Evolutionary conservation across 2,113 vertebrate genomes (phyloP).

Genomic region (Cololabis saira): DNA sequence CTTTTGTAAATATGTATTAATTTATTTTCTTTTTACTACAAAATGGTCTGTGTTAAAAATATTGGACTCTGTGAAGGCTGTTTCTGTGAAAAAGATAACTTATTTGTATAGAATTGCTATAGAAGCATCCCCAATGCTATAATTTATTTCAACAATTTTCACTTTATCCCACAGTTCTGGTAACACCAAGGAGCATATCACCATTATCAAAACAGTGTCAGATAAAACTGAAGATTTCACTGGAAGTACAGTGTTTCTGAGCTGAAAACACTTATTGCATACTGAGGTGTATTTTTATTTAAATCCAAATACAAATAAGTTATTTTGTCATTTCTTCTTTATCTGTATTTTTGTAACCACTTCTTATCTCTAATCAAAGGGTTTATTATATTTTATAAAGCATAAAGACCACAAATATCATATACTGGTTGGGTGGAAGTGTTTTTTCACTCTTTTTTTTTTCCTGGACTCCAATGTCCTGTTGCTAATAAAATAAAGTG

Average conservation of each 20-base stretch:
- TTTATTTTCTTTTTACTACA: conserved; percentile 69
- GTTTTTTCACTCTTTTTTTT: neutral
- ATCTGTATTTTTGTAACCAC: too few relatives aligned
- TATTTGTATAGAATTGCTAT: conserved; percentile 70
- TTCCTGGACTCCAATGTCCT: conserved; percentile 26
- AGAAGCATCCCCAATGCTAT: conserved; percentile 56
- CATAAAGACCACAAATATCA: too few relatives aligned
- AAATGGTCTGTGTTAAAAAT: conserved; percentile 44
- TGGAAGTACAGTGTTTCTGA: neutral
- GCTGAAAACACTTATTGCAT: neutral
- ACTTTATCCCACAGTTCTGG: conserved; percentile 35
- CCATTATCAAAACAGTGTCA: conserved; percentile 1
- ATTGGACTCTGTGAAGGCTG: conserved; percentile 53
- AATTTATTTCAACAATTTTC: conserved; percentile 70
- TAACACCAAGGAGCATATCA: conserved; percentile 2
- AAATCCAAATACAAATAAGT: too few relatives aligned
- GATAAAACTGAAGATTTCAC: neutral
- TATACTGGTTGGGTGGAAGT: neutral
- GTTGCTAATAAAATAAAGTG: conserved; percentile 47
- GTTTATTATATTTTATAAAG: too few relatives aligned
- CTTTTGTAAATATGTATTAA: conserved; percentile 76
- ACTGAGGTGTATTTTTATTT: too few relatives aligned
- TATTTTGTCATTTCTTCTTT: too few relatives aligned
- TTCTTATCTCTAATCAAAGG: too few relatives aligned
- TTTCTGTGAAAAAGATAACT: conserved; percentile 74